These are phyloP conservation scores for Catajapyx aquilonaris DNA, from an alignment of 1,140 invertebrate genomes.

Conservation along the genomic window DNA sequence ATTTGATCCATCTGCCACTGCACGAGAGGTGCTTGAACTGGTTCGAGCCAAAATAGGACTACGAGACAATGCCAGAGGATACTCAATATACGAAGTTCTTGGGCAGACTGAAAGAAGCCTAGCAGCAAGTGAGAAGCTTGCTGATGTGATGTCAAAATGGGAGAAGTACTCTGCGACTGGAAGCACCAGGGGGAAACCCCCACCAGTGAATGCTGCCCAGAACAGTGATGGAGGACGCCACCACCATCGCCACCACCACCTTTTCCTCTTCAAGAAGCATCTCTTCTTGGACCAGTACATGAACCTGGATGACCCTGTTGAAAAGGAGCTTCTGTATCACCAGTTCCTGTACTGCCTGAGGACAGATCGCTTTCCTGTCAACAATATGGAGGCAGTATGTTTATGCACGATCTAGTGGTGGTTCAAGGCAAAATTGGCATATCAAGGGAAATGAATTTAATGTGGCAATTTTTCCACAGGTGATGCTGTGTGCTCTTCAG, in stretches of 20 bases:
- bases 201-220: slow-evolving; percentile 32
- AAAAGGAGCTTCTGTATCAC: slow-evolving; percentile 90
- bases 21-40: slow-evolving; percentile 70
- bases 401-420: neutral
- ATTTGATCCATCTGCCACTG: slow-evolving; percentile 82
- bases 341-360: slow-evolving; percentile 77
- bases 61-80: slow-evolving; percentile 55
- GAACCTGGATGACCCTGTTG: slow-evolving; percentile 65
- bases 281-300: slow-evolving; percentile 70
- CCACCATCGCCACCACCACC: slow-evolving; percentile 26
- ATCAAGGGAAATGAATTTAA: too few relatives aligned
- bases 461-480: slow-evolving; percentile 27
- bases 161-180: too few relatives aligned
- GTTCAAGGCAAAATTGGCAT: too few relatives aligned
- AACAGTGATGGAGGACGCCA: slow-evolving; percentile 13
- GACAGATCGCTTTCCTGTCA: slow-evolving; percentile 74
- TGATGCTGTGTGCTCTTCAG: slow-evolving; percentile 83
- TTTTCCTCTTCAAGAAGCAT: slow-evolving; percentile 79
- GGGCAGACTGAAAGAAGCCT: slow-evolving; percentile 65
- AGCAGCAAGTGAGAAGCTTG: slow-evolving; percentile 63
- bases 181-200: too few relatives aligned
- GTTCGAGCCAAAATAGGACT: slow-evolving; percentile 85
- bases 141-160: slow-evolving; percentile 90
- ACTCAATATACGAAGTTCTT: slow-evolving; percentile 57
- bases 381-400: slow-evolving; percentile 77